phyloP scores from a whole-genome alignment of 2,113 vertebrate genomes.

The pig (Sus scrofa) region DNA sequence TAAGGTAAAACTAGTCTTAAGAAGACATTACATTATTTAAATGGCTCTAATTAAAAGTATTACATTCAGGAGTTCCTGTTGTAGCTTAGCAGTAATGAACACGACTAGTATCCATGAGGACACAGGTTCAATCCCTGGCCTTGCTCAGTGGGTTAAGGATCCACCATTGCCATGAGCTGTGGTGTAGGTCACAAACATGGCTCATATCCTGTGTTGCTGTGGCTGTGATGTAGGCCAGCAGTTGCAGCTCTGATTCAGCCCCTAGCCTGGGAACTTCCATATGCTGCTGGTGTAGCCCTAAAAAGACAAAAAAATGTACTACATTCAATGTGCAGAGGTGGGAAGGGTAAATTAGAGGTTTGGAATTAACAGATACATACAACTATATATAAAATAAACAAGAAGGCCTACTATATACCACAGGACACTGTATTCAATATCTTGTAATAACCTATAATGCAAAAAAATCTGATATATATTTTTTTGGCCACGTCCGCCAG shows the following conservation, averaged over 20 bases:
- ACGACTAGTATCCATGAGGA: no score
- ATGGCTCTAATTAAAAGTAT: conserved; percentile 16
- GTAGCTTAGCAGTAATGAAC: no score
- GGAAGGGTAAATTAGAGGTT: neutral
- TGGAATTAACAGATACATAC: neutral
- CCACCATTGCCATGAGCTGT: no score
- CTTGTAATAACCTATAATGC: neutral
- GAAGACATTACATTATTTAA: conserved; percentile 34
- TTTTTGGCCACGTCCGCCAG: no score
- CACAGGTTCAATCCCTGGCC: no score
- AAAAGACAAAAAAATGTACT: neutral
- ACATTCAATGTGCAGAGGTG: neutral
- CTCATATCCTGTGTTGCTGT: no score
- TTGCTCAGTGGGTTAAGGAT: no score
- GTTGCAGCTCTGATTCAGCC: no score
- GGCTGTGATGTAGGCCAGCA: no score
- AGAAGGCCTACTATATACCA: neutral
- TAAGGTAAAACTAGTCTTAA: conserved; percentile 48
- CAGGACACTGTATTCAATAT: neutral
- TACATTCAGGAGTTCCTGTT: neutral
- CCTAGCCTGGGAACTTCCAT: no score
- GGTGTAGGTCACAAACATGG: no score
- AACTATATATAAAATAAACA: neutral
- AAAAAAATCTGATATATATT: neutral
- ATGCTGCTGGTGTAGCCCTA: no score